Base-by-base conservation (phyloP, 1,140 invertebrate genomes). In the Thalassaphorura encarpata region DNA sequence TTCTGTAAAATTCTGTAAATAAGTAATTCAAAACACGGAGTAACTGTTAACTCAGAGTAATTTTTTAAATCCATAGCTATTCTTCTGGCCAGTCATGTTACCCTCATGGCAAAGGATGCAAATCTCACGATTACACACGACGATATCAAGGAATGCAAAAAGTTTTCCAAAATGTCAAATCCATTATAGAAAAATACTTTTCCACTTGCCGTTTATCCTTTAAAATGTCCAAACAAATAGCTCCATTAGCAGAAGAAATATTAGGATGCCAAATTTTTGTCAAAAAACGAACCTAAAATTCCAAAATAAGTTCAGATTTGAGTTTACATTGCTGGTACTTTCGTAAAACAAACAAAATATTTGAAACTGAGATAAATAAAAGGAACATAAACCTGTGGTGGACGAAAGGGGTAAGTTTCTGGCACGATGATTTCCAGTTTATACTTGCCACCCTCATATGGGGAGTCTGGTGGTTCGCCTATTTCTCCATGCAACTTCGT, bases 181-280 rank as follows among this genome's bases (percentile, higher is more conserved):
- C 74, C 80, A 54, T 97, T 98, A n/a, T n/a, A n/a, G n/a, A n/a
- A n/a, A n/a, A n/a, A n/a, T n/a, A n/a, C n/a, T n/a, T n/a, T n/a
- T n/a, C n/a, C n/a, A n/a, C n/a, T n/a, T n/a, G n/a, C 88, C 96
- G 99, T 73, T 99, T 94, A 72, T 99, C 95, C 79, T 99, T 99
- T 19, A 99, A 77, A 69, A 99, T 99, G 73, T 99, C 97, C 70
- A 99, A 77, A 75, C 97, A 99, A 69, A 99, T 98, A 36, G 92
- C 93, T 53, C 97, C 96, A 26, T 95, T 99, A 4, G 96, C 94
- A 21, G 93, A 97, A 51, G 92, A 97, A 66, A 99, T 96, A 76
- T 99, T 99, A 46, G 96, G 97, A 77, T 99, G 96, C 97, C 96
- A 99, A 70, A 99, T 96, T 77, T 89, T 93, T 56, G 96, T 99